Evolutionary conservation across 2,888 invertebrate genomes (phyloP).

Genomic region (Xestia sexstrigata): DNA sequence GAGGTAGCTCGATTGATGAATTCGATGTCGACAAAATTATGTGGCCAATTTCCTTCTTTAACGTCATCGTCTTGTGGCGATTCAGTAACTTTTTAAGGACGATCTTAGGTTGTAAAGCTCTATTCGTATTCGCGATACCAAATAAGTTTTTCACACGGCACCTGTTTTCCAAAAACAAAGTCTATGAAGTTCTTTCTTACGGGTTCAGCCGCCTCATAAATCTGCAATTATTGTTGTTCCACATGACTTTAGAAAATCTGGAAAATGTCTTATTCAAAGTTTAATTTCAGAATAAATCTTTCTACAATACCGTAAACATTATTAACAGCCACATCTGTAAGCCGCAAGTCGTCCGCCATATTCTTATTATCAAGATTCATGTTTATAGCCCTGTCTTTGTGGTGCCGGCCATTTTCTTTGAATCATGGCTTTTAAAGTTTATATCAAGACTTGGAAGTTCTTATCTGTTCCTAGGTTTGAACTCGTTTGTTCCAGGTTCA

Average conservation of each 20-base stretch:
- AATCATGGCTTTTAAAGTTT: constrained; percentile 69
- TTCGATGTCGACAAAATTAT: neutral
- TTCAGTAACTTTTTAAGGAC: neutral
- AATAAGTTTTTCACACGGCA: neutral
- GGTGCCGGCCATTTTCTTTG: constrained; percentile 62
- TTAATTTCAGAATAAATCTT: constrained; percentile 20
- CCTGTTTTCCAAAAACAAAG: neutral
- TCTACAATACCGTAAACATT: constrained; percentile 39
- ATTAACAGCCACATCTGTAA: constrained; percentile 36
- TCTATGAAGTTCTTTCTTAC: neutral
- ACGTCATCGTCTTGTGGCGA: neutral
- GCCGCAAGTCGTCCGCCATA: constrained; percentile 43
- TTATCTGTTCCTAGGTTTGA: constrained; percentile 72
- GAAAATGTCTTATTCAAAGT: neutral
- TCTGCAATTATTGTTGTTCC: neutral
- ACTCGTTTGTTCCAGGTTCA: constrained; percentile 71
- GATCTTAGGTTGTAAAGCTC: neutral
- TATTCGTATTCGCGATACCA: neutral
- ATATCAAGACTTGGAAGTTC: constrained; percentile 71
- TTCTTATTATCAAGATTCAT: constrained; percentile 69
- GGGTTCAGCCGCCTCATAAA: neutral
- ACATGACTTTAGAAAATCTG: neutral
- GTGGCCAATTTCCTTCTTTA: neutral
- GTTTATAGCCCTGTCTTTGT: constrained; percentile 68
- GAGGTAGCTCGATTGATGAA: too few species aligned